phyloP scores from a whole-genome alignment of 1,140 invertebrate species.

The Lepidurus apus region DNA sequence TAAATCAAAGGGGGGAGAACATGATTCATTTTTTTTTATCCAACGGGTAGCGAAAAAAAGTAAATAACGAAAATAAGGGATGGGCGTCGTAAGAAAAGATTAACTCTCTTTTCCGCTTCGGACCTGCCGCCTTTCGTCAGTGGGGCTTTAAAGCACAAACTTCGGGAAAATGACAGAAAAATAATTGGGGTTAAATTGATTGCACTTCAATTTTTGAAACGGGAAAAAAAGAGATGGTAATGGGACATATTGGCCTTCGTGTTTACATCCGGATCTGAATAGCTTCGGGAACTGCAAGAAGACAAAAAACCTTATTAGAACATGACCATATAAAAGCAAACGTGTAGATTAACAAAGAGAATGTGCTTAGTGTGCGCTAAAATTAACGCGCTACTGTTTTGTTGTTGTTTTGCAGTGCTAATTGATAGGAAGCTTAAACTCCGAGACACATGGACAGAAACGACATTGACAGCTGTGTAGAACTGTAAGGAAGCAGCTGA shows the following conservation, averaged over 20 bases:
- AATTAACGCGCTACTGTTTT: not conserved
- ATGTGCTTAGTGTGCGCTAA: not conserved
- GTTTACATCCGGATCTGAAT: slow-evolving; percentile 8
- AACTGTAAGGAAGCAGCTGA: not conserved
- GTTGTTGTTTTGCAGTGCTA: not conserved
- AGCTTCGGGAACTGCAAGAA: slow-evolving; percentile 11
- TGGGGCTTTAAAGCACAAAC: not conserved
- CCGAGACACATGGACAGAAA: not conserved
- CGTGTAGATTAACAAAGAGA: not conserved
- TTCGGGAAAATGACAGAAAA: not conserved
- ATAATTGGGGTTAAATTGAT: not conserved
- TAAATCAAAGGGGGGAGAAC: not conserved
- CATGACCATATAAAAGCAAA: not conserved
- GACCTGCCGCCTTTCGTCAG: not conserved
- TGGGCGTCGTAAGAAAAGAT: slow-evolving; percentile 1
- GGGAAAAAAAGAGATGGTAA: not conserved
- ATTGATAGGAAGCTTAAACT: not conserved
- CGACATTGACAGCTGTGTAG: not conserved
- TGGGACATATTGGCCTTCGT: not conserved
- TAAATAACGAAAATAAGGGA: not conserved
- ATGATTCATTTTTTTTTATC: not conserved
- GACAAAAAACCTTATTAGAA: not conserved
- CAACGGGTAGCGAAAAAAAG: not conserved
- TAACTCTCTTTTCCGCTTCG: not conserved
- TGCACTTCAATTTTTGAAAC: not conserved